Evolutionary conservation across 2,888 invertebrate genomes (phyloP).

Genomic region (Xanthostigma xanthostigma): DNA sequence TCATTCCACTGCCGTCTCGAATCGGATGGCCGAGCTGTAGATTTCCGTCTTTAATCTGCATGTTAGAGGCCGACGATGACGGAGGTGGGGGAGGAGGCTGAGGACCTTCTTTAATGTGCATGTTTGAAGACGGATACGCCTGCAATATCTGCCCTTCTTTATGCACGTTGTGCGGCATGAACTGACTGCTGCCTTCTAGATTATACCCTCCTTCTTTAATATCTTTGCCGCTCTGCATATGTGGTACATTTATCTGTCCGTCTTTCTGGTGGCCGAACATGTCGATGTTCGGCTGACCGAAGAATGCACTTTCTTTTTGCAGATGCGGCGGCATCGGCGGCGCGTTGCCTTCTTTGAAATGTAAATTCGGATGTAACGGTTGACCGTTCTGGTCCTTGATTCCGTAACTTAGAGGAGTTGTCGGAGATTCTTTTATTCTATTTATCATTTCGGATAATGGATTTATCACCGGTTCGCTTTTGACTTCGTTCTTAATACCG

Average conservation of each 20-base stretch:
- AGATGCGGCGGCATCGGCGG: constrained; percentile 9
- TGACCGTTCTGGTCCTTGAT: no score
- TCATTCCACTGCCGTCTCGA: no score
- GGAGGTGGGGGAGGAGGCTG: constrained; percentile 15
- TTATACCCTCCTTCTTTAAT: constrained; percentile 1
- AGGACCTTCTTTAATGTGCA: constrained; percentile 11
- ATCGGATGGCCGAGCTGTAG: no score
- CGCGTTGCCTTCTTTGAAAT: constrained; percentile 17
- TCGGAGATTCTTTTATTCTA: not conserved
- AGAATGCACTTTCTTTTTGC: constrained; percentile 4
- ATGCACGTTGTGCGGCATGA: constrained; percentile 20
- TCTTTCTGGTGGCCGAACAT: constrained; percentile 18
- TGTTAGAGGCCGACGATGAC: constrained; percentile 19
- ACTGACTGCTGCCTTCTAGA: constrained; percentile 10
- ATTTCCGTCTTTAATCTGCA: constrained; percentile 17
- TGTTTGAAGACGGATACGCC: constrained; percentile 22
- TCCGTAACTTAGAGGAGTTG: not conserved
- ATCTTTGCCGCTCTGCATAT: constrained; percentile 18
- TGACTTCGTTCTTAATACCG: not conserved
- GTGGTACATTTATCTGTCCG: constrained; percentile 12
- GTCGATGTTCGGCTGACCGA: constrained; percentile 4
- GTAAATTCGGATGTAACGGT: no score
- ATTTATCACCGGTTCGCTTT: not conserved
- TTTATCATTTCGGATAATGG: not conserved
- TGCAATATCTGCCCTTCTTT: constrained; percentile 18